These are phyloP conservation scores for Platalea minor DNA, from an alignment of 2,797 vertebrate species.

Conservation along the genomic window DNA sequence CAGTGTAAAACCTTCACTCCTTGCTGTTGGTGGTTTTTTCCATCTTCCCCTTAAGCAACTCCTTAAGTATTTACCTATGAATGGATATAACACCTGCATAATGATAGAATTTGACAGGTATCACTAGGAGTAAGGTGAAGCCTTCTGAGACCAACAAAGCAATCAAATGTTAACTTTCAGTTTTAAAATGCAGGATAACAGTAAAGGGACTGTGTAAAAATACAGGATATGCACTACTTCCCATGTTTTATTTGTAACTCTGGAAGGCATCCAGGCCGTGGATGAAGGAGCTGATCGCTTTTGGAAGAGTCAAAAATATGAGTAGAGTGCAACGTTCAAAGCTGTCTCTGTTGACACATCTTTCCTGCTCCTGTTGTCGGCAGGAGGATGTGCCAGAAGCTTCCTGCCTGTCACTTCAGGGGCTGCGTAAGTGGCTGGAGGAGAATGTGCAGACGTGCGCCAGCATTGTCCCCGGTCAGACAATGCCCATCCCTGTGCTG, in stretches of 20 bases:
- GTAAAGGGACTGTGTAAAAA: neutral
- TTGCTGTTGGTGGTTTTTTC: neutral
- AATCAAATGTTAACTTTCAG: neutral
- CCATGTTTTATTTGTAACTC: neutral
- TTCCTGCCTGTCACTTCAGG: neutral
- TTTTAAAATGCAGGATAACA: neutral
- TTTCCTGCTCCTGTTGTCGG: neutral
- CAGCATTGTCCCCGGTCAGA: neutral
- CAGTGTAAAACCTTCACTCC: neutral
- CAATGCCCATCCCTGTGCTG: neutral
- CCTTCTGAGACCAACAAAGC: neutral
- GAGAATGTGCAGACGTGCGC: neutral
- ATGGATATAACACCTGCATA: neutral
- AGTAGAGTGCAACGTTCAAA: neutral
- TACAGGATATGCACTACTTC: neutral
- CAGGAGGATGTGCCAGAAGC: neutral
- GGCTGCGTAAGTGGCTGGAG: neutral
- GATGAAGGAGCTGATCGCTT: neutral
- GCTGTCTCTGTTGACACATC: neutral
- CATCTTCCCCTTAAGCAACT: neutral
- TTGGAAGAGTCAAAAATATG: neutral
- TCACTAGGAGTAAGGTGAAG: neutral
- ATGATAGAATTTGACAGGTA: neutral
- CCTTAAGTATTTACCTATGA: neutral
- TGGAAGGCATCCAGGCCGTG: neutral